Evolutionary conservation across 35 echinoderm and acorn worm genomes (phyloP).

Genomic region (Ptychodera flava): DNA sequence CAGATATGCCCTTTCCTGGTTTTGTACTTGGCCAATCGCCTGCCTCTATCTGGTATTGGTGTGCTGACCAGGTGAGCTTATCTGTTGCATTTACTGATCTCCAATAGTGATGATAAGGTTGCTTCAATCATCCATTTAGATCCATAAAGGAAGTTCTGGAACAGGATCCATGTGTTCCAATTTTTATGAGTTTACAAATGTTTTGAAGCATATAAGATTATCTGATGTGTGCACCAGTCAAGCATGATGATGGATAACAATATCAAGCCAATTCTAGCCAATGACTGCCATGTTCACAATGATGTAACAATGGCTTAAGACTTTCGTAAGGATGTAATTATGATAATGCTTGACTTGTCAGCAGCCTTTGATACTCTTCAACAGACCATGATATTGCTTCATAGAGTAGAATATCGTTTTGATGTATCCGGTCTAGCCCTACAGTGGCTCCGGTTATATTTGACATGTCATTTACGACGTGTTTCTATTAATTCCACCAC

Average conservation of each 20-base stretch:
- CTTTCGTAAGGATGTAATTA: neutral
- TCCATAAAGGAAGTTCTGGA: too few relatives aligned
- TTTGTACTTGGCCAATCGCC: neutral
- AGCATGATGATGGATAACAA: too few relatives aligned
- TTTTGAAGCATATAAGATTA: too few relatives aligned
- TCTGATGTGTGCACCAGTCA: too few relatives aligned
- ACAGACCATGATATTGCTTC: neutral
- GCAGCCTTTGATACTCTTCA: neutral
- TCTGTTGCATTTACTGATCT: too few relatives aligned
- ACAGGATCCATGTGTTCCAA: too few relatives aligned
- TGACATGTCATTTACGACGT: neutral
- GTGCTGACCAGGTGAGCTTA: constrained; percentile 11
- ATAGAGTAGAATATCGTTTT: neutral
- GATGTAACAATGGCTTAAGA: neutral
- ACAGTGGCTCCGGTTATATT: neutral
- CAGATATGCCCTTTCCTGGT: constrained; percentile 11
- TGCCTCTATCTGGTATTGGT: constrained; percentile 4
- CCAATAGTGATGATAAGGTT: too few relatives aligned
- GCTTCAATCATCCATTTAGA: too few relatives aligned
- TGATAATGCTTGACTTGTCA: neutral
- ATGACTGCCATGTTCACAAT: neutral
- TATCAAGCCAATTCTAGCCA: too few relatives aligned
- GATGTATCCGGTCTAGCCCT: neutral
- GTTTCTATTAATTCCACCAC: neutral
- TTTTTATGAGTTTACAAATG: too few relatives aligned